Evolutionary conservation across 92 coral and sea anemone species (phyloP), one percentile per base, ranked within the genome.

Genomic region (Heliopora coerulea): DNA sequence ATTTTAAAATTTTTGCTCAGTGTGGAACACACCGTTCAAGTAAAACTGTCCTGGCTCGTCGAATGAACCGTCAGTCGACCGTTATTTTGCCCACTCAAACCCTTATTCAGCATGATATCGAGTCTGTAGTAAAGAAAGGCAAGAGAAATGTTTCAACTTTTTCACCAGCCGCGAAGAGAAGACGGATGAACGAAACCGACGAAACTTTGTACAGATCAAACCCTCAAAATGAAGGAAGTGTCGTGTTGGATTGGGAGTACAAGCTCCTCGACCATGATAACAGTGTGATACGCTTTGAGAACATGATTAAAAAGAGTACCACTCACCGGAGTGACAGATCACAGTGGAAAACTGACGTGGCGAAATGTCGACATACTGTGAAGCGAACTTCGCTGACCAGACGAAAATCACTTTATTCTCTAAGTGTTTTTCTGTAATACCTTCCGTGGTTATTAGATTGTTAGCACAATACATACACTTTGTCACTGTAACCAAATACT

Each of bases 1-100:
- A 69, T 69, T 69, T 25, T 24, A 35, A 69, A 49, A 27, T 10
- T 50, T 27, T 69, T 49, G 34, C 39, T 5, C 61, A 41, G n/a
- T 17, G 37, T 8, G 21, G 0, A 20, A 17, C 2, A 27, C 33
- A 8, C 25, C 8, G 10, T 49, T 18, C 76, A 26, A 12, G 26
- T 68, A 13, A 13, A 3, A 23, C 74, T 23, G 12, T 25, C 56
- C 58, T 49, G 4, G 30, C 23, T 13, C 74, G 32, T 18, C 30
- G 61, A 3, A 8, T 56, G 8, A 23, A 23, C 11, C 30, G 31
- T 15, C 61, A 56, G 29, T 23, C 33, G 6, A 11, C 30, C 30
- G 23, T 3, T 17, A 3, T 56, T 7, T 6, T 28, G 8, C 33
- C 14, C 3, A 56, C 17, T 56, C 3, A 17, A 23, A 56, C 14